These are phyloP conservation scores for Nasua narica DNA, from an alignment of 2,797 vertebrate genomes.

Conservation along the genomic window DNA sequence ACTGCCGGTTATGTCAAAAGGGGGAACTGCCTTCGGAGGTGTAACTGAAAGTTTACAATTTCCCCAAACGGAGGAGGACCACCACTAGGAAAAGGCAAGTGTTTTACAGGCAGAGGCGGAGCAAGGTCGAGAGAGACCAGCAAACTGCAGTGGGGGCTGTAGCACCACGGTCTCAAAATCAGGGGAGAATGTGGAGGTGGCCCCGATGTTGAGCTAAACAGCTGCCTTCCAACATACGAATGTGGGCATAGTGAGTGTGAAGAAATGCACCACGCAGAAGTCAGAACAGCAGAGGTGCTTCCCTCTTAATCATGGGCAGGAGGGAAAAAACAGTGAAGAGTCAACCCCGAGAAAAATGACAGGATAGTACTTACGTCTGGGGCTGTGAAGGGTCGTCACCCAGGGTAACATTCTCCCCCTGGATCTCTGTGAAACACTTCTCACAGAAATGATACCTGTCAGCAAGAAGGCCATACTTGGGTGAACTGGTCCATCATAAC, in stretches of 20 bases:
- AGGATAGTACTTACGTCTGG: conserved; percentile 92
- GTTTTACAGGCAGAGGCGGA: neutral
- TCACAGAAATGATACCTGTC: conserved; percentile 99
- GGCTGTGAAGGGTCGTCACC: conserved; percentile 98
- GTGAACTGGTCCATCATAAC: conserved; percentile 89
- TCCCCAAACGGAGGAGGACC: neutral
- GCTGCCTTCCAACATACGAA: neutral
- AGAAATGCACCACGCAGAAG: neutral
- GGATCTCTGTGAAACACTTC: conserved; percentile 99
- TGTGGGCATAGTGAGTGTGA: neutral
- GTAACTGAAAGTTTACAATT: neutral
- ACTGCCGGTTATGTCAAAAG: neutral
- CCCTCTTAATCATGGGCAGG: neutral
- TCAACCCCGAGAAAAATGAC: neutral
- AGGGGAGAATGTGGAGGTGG: neutral
- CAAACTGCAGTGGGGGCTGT: neutral
- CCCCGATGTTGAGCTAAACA: neutral
- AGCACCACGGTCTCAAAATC: neutral
- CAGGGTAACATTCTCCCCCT: conserved; percentile 97
- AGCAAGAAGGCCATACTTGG: conserved; percentile 84
- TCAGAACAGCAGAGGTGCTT: neutral
- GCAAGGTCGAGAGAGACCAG: neutral
- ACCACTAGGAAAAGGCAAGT: neutral
- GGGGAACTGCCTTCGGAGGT: neutral
- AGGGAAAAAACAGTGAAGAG: neutral